These are phyloP conservation scores for Hoplodrina blanda DNA, from an alignment of 2,888 invertebrate genomes.

Conservation along the genomic window DNA sequence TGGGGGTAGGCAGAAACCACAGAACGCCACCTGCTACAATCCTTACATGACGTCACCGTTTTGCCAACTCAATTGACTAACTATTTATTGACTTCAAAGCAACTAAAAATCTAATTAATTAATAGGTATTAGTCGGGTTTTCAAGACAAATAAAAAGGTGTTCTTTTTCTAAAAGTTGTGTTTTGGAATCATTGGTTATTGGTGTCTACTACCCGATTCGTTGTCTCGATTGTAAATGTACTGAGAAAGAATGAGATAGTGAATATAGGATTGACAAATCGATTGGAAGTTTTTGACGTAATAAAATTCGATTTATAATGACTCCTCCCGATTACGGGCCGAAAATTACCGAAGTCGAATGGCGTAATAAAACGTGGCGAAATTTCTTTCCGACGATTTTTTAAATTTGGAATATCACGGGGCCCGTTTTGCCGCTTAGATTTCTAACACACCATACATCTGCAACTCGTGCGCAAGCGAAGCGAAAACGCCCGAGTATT, in stretches of 20 bases:
- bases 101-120: no score
- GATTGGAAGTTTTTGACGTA: slow-evolving; percentile 51
- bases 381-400: not conserved
- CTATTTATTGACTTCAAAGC: no score
- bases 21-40: no score
- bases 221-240: slow-evolving; percentile 34
- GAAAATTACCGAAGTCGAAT: slow-evolving; percentile 21
- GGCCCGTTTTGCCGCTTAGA: not conserved
- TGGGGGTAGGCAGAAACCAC: no score
- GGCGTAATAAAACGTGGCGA: not conserved
- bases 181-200: no score
- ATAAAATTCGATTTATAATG: slow-evolving; percentile 38
- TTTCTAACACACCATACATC: not conserved
- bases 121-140: no score
- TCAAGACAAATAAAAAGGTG: no score
- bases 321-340: not conserved
- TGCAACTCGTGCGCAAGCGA: slow-evolving; percentile 4
- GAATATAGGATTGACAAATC: slow-evolving; percentile 37
- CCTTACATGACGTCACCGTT: no score
- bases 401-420: not conserved
- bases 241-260: slow-evolving; percentile 40
- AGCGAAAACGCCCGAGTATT: slow-evolving; percentile 12
- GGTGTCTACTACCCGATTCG: slow-evolving; percentile 14
- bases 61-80: no score
- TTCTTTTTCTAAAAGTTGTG: no score